Base-by-base conservation (phyloP, 2,888 invertebrate genomes). In the Nymphalis polychloros region DNA sequence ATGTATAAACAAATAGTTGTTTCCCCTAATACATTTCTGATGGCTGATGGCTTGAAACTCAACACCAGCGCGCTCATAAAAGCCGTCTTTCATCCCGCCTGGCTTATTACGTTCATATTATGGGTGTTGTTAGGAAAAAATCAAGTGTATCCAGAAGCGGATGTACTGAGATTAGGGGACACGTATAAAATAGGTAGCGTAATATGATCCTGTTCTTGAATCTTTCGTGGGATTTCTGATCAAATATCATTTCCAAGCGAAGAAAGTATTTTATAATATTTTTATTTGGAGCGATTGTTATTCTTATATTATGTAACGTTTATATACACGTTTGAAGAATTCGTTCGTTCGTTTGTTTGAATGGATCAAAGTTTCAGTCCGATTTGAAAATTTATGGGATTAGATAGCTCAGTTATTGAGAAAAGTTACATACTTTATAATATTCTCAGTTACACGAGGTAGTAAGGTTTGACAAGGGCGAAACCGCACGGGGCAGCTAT, bases 71-170 rank as follows among this genome's bases (percentile, higher is more conserved):
- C 73, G 81, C 79, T 83, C 81, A 84, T 88, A 88, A 89, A 88
- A 77, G 83, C 79, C 80, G 85, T 88, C 90, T 90, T 89, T 90
- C 89, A 90, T 86, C 87, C 83, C 81, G 79, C 77, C 82, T 83
- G 81, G 79, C 86, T 84, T 84, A 87, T 88, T 85, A 87, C 75
- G 74, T 78, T 78, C 79, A 80, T 80, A 76, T 77, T 76, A 81
- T 82, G 82, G 81, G 83, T 82, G 83, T 50, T 66, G 60, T 31
- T 78, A 67, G 78, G 79, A 81, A 80, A 78, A 77, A 73, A 78
- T 69, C 74, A 77, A 77, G 74, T 77, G 76, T 77, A 79, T 73
- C 77, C 73, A 73, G 79, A 79, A 83, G 72, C 75, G 86, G 87
- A 86, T 86, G 85, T 81, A 74, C 73, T 77, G 78, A 76, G 78